phyloP scores from a whole-genome alignment of 2,113 vertebrate species.

The Plecotus auritus region DNA sequence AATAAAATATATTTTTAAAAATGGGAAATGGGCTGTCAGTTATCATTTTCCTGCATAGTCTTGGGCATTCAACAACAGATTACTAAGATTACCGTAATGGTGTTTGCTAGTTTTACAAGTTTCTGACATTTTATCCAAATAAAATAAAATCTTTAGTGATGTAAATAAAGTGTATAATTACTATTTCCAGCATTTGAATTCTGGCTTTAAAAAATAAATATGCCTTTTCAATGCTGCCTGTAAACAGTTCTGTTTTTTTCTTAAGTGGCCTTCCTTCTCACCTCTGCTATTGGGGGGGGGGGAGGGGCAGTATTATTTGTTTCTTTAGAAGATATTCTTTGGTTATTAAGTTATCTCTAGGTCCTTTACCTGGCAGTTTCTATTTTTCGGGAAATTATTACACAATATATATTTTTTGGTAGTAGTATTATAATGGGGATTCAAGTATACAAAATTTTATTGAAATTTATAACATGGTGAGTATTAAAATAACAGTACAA shows the following conservation, averaged over 20 bases:
- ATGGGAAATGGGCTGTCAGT: neutral
- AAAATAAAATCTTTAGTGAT: neutral
- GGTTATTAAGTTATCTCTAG: neutral
- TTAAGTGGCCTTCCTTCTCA: neutral
- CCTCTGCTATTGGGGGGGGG: neutral
- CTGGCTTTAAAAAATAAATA: constrained; percentile 4
- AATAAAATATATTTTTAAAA: neutral
- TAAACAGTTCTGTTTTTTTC: neutral
- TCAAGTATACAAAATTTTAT: constrained; percentile 7
- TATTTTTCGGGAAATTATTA: constrained; percentile 4
- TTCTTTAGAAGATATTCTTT: neutral
- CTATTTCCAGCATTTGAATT: neutral
- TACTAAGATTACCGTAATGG: neutral
- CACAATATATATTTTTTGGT: neutral
- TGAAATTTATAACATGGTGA: neutral
- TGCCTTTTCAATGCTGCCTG: neutral
- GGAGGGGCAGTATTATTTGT: neutral
- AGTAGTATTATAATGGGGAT: neutral
- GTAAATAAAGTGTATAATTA: neutral
- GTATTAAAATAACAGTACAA: neutral
- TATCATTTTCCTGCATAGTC: neutral
- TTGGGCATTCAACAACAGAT: neutral
- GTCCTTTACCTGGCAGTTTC: neutral
- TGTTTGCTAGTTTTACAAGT: constrained; percentile 1
- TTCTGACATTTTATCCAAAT: constrained; percentile 8